Evolutionary conservation across 2,113 vertebrate species (phyloP), one percentile per base, ranked within the genome.

Genomic region (Capreolus pygargus): DNA sequence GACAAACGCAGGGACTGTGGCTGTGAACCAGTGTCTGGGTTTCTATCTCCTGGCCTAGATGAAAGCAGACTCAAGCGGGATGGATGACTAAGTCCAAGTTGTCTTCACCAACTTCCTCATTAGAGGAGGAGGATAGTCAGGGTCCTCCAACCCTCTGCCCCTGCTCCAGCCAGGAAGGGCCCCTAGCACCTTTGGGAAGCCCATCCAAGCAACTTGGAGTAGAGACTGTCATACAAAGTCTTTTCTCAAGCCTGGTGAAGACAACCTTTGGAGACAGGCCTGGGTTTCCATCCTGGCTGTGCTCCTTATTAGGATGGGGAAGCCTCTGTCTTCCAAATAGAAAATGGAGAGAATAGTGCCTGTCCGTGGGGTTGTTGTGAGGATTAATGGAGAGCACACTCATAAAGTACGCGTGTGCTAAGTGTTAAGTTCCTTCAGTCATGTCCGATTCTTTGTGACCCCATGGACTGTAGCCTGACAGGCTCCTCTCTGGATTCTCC

Each of bases 281-380:
- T 84, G 64, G 30, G 7, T 76, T 58, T 85, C 23, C 15, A n/a
- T 45, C 11, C 57, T 30, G 55, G 52, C 8, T 50, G 0, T 43
- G 12, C 12, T 91, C n/a, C 52, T 55, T 47, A 50, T 76, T 76
- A 19, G 47, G 19, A 39, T 25, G 2, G 6, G 16, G 14, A 23
- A 84, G 27, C 27, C 92, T 94, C 87, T 15, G 39, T 81, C 70
- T 94, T 30, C 36, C 74, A 39, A 45, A 23, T 61, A 55, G 36
- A 86, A 78, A 85, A 45, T 78, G 45, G 28, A 57, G 28, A 47
- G 28, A 83, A 61, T 33, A 50, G 67, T 14, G 27, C 39, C 64
- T 39, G 16, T 23, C 36, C 39, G 9, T 30, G 43, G 52, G 25
- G 25, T 17, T 60, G 8, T 17, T 52, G 52, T 92, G 27, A 74